Evolutionary conservation across 2,113 vertebrate genomes (phyloP).

Genomic region (Stigmatopora argus): DNA sequence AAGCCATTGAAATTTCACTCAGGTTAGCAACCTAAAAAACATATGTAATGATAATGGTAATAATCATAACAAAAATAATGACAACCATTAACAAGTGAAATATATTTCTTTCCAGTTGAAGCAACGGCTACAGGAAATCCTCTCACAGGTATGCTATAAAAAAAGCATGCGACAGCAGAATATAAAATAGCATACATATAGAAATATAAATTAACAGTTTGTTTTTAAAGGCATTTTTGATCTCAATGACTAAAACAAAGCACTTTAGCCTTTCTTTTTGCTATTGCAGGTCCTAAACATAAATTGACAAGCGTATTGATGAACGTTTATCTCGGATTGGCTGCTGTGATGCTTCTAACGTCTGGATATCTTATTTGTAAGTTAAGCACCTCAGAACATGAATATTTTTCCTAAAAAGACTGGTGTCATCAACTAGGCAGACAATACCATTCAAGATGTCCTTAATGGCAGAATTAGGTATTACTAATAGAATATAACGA

Average conservation of each 20-base stretch:
- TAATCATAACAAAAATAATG: background rate
- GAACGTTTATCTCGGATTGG: constrained; percentile 19
- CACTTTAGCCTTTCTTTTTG: background rate
- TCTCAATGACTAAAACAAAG: background rate
- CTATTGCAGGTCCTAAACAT: background rate
- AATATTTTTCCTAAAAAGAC: background rate
- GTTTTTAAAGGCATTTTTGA: background rate
- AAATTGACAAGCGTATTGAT: background rate
- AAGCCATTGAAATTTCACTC: background rate
- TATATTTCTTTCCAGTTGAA: background rate
- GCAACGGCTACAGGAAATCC: background rate
- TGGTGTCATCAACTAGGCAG: too few relatives aligned
- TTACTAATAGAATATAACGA: too few relatives aligned
- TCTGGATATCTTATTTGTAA: constrained; percentile 50
- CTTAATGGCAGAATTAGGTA: too few relatives aligned
- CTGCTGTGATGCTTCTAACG: constrained; percentile 23
- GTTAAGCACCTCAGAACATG: constrained; percentile 9
- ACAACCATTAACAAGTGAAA: background rate
- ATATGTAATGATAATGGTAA: background rate
- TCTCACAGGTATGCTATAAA: background rate
- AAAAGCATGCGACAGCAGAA: background rate
- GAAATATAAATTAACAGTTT: background rate
- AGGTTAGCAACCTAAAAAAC: constrained; percentile 6
- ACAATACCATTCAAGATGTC: too few relatives aligned
- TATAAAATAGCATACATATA: background rate